These are phyloP conservation scores for Apantesis nais DNA, from an alignment of 2,888 invertebrate species.

Conservation along the genomic window DNA sequence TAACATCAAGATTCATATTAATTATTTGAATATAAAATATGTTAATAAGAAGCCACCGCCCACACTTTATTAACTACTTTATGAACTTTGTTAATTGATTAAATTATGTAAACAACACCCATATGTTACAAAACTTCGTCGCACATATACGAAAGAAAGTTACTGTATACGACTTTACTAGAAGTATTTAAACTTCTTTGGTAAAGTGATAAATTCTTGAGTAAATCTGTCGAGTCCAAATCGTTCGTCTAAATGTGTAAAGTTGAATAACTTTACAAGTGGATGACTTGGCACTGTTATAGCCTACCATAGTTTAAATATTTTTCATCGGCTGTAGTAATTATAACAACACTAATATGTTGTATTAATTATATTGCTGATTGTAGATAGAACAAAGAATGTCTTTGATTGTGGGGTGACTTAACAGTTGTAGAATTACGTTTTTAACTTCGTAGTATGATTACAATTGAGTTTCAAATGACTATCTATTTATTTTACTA, in stretches of 20 bases:
- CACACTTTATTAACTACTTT: slow-evolving; percentile 4
- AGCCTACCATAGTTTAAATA: background rate
- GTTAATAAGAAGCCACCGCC: background rate
- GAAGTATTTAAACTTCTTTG: slow-evolving; percentile 19
- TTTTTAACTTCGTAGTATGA: background rate
- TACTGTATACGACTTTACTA: slow-evolving; percentile 1
- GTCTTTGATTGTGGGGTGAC: background rate
- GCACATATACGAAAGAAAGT: slow-evolving; percentile 9
- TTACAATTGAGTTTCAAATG: background rate
- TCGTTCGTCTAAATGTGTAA: slow-evolving; percentile 7
- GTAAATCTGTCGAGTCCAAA: slow-evolving; percentile 7
- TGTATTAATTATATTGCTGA: background rate
- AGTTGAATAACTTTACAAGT: slow-evolving; percentile 8
- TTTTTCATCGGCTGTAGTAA: background rate
- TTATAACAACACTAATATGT: background rate
- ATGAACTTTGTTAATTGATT: slow-evolving; percentile 17
- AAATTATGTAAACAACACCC: slow-evolving; percentile 13
- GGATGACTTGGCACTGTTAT: background rate
- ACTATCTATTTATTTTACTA: background rate
- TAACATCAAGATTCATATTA: background rate
- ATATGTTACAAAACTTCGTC: slow-evolving; percentile 10
- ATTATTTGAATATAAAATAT: background rate
- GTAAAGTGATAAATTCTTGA: slow-evolving; percentile 15
- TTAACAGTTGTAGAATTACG: too few relatives aligned
- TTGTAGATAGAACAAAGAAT: background rate